Percentiles rank a stretch among this genome's conserved stretches.
phyloP scores from a whole-genome alignment of 2,797 vertebrate genomes.

The Fistularia commersonii region DNA sequence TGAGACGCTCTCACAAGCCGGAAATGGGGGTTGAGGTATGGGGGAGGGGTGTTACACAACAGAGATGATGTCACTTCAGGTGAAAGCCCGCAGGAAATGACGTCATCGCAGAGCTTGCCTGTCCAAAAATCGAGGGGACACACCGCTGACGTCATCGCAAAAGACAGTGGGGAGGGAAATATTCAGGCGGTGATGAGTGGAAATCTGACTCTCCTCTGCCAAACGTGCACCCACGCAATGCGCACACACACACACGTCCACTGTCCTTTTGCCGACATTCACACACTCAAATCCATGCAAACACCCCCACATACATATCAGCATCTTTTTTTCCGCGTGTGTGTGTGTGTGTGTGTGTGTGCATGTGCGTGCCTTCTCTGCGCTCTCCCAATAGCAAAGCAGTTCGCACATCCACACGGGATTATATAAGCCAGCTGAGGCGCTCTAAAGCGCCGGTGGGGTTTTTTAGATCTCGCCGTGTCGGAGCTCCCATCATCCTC shows the following conservation, averaged over 20 bases:
- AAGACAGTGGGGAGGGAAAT: slow-evolving; percentile 5
- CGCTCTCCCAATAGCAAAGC: slow-evolving; percentile 53
- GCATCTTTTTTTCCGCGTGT: slow-evolving; percentile 17
- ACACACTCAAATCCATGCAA: slow-evolving; percentile 19
- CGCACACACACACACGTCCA: slow-evolving; percentile 12
- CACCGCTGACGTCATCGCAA: slow-evolving; percentile 51
- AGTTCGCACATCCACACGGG: slow-evolving; percentile 65
- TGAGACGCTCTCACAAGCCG: slow-evolving; percentile 18
- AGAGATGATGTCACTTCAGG: slow-evolving; percentile 53
- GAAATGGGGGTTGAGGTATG: too few species aligned
- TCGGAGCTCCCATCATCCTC: slow-evolving; percentile 72
- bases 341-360: slow-evolving; percentile 35
- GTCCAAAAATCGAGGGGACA: slow-evolving; percentile 44
- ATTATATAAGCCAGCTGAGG: slow-evolving; percentile 76
- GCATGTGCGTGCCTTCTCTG: too few species aligned
- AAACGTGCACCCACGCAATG: slow-evolving; percentile 28
- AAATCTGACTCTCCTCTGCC: slow-evolving; percentile 33
- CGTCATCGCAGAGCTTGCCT: slow-evolving; percentile 28
- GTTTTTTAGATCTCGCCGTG: slow-evolving; percentile 74
- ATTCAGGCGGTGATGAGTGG: slow-evolving; percentile 1
- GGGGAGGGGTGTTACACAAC: slow-evolving; percentile 44
- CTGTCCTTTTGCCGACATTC: slow-evolving; percentile 23
- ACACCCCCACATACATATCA: slow-evolving; percentile 19
- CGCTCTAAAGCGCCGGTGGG: slow-evolving; percentile 71
- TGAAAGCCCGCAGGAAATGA: slow-evolving; percentile 55